These are phyloP conservation scores for Cyrtorhinus lividipennis DNA, from an alignment of 1,140 invertebrate species.

Conservation along the genomic window DNA sequence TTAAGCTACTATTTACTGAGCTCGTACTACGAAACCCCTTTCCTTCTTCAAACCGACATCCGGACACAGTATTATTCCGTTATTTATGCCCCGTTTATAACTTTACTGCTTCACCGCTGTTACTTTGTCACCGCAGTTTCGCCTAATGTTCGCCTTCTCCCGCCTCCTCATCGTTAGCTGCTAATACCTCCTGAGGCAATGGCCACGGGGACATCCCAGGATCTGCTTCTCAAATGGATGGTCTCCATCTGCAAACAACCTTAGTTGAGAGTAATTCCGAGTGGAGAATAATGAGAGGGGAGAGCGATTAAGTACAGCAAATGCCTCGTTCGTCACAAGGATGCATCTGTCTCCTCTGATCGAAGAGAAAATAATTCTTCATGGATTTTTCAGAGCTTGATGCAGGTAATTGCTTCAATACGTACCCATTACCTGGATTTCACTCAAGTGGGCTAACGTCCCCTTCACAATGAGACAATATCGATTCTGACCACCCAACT, in stretches of 20 bases:
- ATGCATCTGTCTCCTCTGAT: too few relatives aligned
- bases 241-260: not conserved
- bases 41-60: not conserved
- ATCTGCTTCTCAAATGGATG: not conserved
- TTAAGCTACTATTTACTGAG: slow-evolving; percentile 2
- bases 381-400: too few relatives aligned
- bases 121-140: slow-evolving; percentile 7
- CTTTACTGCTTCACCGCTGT: slow-evolving; percentile 8
- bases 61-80: not conserved
- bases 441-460: too few relatives aligned
- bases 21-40: not conserved
- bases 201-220: not conserved
- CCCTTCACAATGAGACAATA: too few relatives aligned
- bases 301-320: not conserved
- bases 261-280: not conserved
- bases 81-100: slow-evolving; percentile 7
- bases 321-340: too few relatives aligned
- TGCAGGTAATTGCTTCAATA: too few relatives aligned
- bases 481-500: too few relatives aligned
- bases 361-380: too few relatives aligned
- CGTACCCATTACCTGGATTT: too few relatives aligned
- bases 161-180: slow-evolving; percentile 1
- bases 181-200: slow-evolving; percentile 1
- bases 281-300: not conserved
- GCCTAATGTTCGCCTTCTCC: not conserved